Conservation (phyloP, 2,888 invertebrate species). For the Lepidocyrtoides sp. region DNA sequence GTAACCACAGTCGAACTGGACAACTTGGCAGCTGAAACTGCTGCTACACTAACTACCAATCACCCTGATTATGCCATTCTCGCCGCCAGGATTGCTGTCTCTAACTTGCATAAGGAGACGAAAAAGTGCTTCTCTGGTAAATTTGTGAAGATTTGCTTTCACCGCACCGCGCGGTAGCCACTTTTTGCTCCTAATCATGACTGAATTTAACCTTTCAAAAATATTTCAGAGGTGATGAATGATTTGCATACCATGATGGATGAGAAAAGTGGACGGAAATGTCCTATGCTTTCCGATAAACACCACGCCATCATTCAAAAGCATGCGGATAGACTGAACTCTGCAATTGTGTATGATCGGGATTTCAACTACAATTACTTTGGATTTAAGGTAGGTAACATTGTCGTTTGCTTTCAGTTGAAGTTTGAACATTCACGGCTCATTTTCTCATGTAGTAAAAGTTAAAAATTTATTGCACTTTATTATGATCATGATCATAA, state of each 20-base stretch:
- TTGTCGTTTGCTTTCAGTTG: too few species aligned
- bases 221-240: slow-evolving; percentile 94
- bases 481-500: too few species aligned
- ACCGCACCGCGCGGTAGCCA: too few species aligned
- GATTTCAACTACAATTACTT: slow-evolving; percentile 99
- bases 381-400: slow-evolving; percentile 93
- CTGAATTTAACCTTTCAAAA: background rate
- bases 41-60: slow-evolving; percentile 98
- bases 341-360: slow-evolving; percentile 98
- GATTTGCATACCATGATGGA: slow-evolving; percentile 94
- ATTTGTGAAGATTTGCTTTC: too few species aligned
- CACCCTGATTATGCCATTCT: slow-evolving; percentile 98
- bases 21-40: slow-evolving; percentile 99
- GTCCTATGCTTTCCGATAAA: slow-evolving; percentile 95
- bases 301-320: slow-evolving; percentile 94
- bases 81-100: slow-evolving; percentile 97
- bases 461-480: background rate
- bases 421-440: too few species aligned
- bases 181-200: background rate
- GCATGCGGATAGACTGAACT: slow-evolving; percentile 96
- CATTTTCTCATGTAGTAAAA: too few species aligned
- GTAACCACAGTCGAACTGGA: slow-evolving; percentile 99
- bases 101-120: slow-evolving; percentile 99
- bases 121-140: slow-evolving; percentile 96
- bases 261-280: slow-evolving; percentile 90